Base-by-base conservation (phyloP, 2,113 vertebrate species). In the Callaeas wilsoni region DNA sequence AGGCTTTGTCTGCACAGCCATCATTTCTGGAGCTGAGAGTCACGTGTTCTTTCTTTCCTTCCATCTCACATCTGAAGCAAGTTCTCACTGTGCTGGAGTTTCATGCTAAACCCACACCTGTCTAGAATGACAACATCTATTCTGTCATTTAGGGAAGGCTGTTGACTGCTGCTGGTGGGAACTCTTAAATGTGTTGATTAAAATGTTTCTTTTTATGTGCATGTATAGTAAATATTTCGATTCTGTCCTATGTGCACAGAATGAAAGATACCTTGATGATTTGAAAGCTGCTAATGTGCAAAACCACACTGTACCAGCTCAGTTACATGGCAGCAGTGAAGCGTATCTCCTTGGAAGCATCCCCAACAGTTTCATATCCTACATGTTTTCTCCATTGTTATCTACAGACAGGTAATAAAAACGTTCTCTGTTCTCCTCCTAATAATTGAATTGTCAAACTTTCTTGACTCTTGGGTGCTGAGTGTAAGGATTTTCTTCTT, bases 361-460 rank as follows among this genome's bases (percentile, higher is more conserved):
- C n/a, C 96, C 98, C 17, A 96, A 93, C 39, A 99, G 98, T 96
- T 98, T 98, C 87, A 81, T 99, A 76, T 96, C 96, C 57, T 99
- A 98, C 97, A 90, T 57, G 37, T 91, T 98, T 90, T 97, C 98
- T 42, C 97, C 97, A 47, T 93, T 95, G 15, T 87, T 97, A 44
- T 82, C 98, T 80, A 97, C 97, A 94, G 96, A 98, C 92, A 98
- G 98, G 98, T 98, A 97, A 79, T 56, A 73, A 35, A 47, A 65
- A 70, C 2, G 4, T 75, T 90, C 63, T 84, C 41, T 83, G 10
- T 73, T 70, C 35, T 63, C 7, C 29, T 85, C 1, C 68, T 68
- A n/a, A 15, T 68, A 62, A 27, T 32, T 55, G 37, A 81, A 47
- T 60, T 82, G 33, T 86, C 55, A 88, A 77, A 74, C 42, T 22